Base-by-base conservation (phyloP, 1,140 invertebrate species). In the Drosophila parvula region DNA sequence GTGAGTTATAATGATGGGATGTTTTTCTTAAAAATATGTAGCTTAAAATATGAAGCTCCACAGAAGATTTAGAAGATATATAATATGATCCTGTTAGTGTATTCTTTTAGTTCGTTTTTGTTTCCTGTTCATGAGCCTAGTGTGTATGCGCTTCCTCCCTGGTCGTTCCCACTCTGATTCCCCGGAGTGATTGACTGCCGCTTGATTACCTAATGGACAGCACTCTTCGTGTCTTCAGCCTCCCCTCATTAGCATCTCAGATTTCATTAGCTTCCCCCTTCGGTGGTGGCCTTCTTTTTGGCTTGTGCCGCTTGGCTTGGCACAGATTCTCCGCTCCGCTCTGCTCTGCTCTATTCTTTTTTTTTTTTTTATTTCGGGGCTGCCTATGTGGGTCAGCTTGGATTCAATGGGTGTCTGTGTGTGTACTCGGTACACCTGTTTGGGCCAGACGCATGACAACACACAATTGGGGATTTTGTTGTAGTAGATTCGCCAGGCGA, bases 281-380 rank as follows among this genome's bases (percentile, higher is more conserved):
- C 22, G 34, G 36, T 27, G 48, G 6, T 64, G 30, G 55, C 59
- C 64, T 48, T 44, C 36, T 59, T 76, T 76, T 76, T 76, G 73
- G 74, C 74, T 68, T 77, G 62, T 68, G 62, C 74, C 74, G 73
- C 73, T 77, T 77, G 40, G 74, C 74, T 59, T 77, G 74, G 62
- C 70, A 61, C 47, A 62, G 58, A 59, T 71, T 47, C 47, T 47
- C n/a, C 58, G 3, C 45, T 48, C 27, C 14, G 12, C 32, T 12
- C 11, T 2, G 5, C 47, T 18, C 12, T 32, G 40, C 34, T 30
- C 41, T 38, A 27, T 38, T 75, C 53, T 40, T 30, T 74, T n/a
- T 53, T 22, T 6, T 5, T 36, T 12, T 18, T 38, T 51, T 36
- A 51, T 59, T 73, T 71, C 32, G 34, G 69, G 55, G 55, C 57